Evolutionary conservation across 2,797 vertebrate genomes (phyloP), one percentile per base, ranked within the genome.

Genomic region (Allobates femoralis): DNA sequence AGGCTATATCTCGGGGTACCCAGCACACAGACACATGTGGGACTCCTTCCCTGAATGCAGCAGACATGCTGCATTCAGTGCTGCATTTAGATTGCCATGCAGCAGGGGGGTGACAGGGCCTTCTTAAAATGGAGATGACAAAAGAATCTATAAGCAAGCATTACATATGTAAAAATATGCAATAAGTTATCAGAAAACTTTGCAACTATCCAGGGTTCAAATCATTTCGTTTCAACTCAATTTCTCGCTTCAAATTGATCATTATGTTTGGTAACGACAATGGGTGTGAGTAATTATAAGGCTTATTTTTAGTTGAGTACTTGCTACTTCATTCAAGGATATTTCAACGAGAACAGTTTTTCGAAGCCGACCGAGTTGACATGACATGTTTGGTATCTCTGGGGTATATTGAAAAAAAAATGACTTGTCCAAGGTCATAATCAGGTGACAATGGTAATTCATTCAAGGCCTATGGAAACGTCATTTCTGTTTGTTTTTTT

Each of bases 121-220:
- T 75, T 85, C 71, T 85, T 3, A 23, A 79, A 79, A 85, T 69
- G 16, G 50, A 71, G 75, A 28, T 85, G 83, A 85, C 76, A 85
- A 10, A 67, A 23, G 18, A 18, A 60, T 85, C 56, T 79, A 85
- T 79, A 66, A 79, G 79, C 83, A 85, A 55, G 32, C 30, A 85
- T 85, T 79, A 85, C 28, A 14, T 78, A 85, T 85, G 83, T 58
- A 85, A 85, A 84, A 79, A 76, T 69, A 85, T 85, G 83, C 75
- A 85, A 66, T 46, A 62, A 66, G 37, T 74, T 64, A 28, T 46
- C 50, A 23, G 55, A 28, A 46, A 84, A 53, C 30, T 53, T 64
- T 26, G 64, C 41, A 77, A 51, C 58, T 66, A 66, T 51, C 32
- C 64, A 4, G 23, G 46, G 32, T 60, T 83, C 53, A 77, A 41